Evolutionary conservation across 2,888 invertebrate genomes (phyloP).

Genomic region (Paralinhomoeus sp.): DNA sequence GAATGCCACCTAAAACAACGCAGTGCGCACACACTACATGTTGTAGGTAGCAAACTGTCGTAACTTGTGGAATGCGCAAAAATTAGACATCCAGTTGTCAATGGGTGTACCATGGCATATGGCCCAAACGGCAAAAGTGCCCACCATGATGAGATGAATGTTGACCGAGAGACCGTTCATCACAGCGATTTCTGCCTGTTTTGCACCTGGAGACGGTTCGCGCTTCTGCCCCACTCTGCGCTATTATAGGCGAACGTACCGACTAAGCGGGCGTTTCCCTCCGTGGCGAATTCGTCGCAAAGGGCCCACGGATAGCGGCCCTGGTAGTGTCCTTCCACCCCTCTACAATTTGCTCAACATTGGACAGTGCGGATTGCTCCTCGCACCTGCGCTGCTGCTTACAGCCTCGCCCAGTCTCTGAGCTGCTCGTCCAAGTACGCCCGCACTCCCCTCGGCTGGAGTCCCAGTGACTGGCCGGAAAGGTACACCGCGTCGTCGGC

Average conservation of each 20-base stretch:
- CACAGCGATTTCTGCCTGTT: constrained; percentile 30
- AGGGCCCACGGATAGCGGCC: constrained; percentile 30
- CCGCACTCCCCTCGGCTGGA: constrained; percentile 32
- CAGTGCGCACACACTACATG: no score
- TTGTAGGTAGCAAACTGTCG: no score
- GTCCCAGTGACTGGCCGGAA: constrained; percentile 36
- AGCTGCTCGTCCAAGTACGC: constrained; percentile 28
- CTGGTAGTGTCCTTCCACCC: constrained; percentile 24
- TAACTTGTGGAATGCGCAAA: no score
- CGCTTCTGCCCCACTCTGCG: no score
- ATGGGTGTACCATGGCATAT: no score
- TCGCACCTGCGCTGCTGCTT: constrained; percentile 10
- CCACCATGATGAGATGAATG: constrained; percentile 34
- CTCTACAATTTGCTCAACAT: constrained; percentile 12
- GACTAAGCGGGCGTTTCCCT: constrained; percentile 27
- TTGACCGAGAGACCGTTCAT: constrained; percentile 39
- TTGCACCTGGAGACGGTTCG: constrained; percentile 19
- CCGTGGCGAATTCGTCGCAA: constrained; percentile 27
- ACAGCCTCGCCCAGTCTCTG: constrained; percentile 34
- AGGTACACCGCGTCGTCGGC: constrained; percentile 35
- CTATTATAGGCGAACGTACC: no score
- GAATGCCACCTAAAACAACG: constrained; percentile 33
- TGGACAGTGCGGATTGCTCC: neutral
- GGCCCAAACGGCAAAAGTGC: constrained; percentile 3
- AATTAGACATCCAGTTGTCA: no score